Base-by-base conservation (phyloP, 2,888 invertebrate genomes). In the Stegana nigrithorax region DNA sequence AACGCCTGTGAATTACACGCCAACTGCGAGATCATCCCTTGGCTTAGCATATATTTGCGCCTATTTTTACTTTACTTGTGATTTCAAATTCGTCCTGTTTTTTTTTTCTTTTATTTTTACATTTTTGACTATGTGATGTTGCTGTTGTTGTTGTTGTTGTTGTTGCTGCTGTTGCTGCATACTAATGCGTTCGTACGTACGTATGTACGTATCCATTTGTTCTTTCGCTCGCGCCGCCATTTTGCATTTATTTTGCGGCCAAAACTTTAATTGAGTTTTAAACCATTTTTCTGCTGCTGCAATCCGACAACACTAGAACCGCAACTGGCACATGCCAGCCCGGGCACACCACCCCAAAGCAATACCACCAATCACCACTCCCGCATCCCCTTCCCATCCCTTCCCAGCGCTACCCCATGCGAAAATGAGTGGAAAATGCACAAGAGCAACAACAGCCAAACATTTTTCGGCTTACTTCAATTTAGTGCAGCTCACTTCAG, bases 221-320 rank as follows among this genome's bases (percentile, higher is more conserved):
- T 21, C 36, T 36, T 17, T 55, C 50, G 59, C 56, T 44, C 23
- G 66, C 70, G 68, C 73, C 66, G 69, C 67, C 70, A 65, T 67
- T 79, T 79, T 75, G 70, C 75, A 76, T 76, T 79, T 77, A 76
- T 76, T 76, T 79, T 76, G 75, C 75, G 75, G 75, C 79, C 73
- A 76, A 79, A 76, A 76, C 75, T 76, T 76, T 76, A 76, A 76
- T 76, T 76, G 75, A 79, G 75, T 76, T 76, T 76, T 73, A 79
- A 76, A 79, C 79, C 75, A 73, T 79, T 75, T 77, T 76, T 67
- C 63, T 62, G 69, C 17, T n/a, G 5, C 2, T 12, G 14, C n/a
- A n/a, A n/a, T n/a, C n/a, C n/a, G n/a, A n/a, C n/a, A n/a, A n/a
- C n/a, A n/a, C n/a, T n/a, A n/a, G n/a, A n/a, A n/a, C n/a, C n/a